A percentile compares a stretch with the other conserved stretches of the same genome.
phyloP scores from a whole-genome alignment of 2,113 vertebrate genomes.

The Prionailurus bengalensis region DNA sequence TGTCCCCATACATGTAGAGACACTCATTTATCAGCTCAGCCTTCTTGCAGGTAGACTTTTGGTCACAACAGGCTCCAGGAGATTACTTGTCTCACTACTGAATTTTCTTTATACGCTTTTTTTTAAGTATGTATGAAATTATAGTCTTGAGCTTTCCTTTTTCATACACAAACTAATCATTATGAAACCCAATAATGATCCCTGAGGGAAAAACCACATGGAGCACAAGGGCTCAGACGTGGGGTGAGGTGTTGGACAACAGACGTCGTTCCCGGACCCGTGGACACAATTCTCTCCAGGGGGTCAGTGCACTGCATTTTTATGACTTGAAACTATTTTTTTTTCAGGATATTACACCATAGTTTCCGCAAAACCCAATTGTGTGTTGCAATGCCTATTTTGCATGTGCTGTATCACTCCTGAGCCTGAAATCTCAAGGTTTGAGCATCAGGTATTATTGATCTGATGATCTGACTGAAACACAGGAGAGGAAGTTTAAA shows the following conservation, averaged over 20 bases:
- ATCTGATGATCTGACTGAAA: conserved; percentile 4
- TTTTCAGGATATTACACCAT: conserved; percentile 15
- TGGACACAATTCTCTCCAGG: neutral
- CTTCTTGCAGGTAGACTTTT: conserved; percentile 59
- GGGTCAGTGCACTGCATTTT: neutral
- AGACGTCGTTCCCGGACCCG: conserved; percentile 38
- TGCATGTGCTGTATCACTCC: neutral
- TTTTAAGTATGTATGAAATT: conserved; percentile 76
- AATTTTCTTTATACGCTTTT: conserved; percentile 74
- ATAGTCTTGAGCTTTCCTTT: conserved; percentile 79
- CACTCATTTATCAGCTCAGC: conserved; percentile 31
- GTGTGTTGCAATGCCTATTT: neutral
- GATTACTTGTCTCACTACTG: conserved; percentile 50
- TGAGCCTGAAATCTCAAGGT: conserved; percentile 40
- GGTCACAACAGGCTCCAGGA: conserved; percentile 59
- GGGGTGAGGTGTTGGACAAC: conserved; percentile 69
- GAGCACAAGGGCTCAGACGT: conserved; percentile 55
- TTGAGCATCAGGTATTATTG: conserved; percentile 42
- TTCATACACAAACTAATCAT: conserved; percentile 78
- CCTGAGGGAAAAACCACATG: conserved; percentile 73
- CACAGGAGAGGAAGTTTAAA: neutral
- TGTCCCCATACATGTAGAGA: neutral
- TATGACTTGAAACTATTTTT: conserved; percentile 61
- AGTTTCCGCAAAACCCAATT: neutral
- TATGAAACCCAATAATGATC: conserved; percentile 77